phyloP scores from a whole-genome alignment of 64 coral and sea anemone species.

The Montipora capricornis region DNA sequence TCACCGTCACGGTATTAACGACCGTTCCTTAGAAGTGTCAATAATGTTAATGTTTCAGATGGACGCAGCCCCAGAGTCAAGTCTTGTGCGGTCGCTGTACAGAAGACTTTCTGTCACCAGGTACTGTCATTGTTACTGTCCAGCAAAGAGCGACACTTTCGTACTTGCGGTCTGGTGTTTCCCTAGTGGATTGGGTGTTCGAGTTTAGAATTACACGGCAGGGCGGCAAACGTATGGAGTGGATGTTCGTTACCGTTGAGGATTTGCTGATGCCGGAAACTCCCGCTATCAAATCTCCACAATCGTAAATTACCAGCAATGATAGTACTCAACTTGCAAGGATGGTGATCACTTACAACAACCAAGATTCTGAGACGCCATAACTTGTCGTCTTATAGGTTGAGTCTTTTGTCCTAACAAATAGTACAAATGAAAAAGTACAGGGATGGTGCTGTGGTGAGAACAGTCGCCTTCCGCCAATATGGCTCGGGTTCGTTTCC shows the following conservation, averaged over 20 bases:
- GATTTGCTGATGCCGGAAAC: neutral
- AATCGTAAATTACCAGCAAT: too few species aligned
- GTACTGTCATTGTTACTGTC: neutral
- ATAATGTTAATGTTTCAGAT: neutral
- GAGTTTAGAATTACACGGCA: neutral
- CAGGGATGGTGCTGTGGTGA: too few species aligned
- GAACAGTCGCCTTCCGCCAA: too few species aligned
- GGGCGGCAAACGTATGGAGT: neutral
- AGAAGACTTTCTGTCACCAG: conserved; percentile 10
- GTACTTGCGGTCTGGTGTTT: neutral
- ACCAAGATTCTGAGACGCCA: too few species aligned
- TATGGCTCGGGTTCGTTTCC: too few species aligned
- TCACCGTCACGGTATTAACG: too few species aligned
- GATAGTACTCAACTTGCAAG: too few species aligned
- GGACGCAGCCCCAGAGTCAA: neutral
- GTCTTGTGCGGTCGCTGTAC: conserved; percentile 2
- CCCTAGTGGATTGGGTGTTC: neutral
- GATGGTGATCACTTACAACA: too few species aligned
- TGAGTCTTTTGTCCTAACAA: too few species aligned
- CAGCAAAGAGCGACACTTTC: neutral
- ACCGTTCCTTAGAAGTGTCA: too few species aligned
- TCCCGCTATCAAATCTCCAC: neutral
- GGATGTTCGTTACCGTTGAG: neutral
- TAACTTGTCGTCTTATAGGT: too few species aligned
- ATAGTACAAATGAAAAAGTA: too few species aligned